phyloP scores from a whole-genome alignment of 92 coral and sea anemone species.

The Paragorgia papillata region DNA sequence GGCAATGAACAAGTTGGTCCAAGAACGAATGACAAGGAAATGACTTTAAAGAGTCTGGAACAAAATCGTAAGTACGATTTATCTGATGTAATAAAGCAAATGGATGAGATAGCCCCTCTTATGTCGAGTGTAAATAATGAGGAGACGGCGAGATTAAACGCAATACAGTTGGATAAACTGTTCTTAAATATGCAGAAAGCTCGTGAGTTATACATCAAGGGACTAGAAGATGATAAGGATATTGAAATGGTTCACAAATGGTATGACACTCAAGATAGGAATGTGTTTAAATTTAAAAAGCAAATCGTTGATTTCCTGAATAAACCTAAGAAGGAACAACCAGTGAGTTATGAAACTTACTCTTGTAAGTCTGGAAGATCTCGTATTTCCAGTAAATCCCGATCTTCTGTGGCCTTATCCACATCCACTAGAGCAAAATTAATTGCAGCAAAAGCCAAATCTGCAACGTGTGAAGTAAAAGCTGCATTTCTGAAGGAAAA shows the following conservation, averaged over 20 bases:
- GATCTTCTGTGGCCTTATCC: slow-evolving; percentile 34
- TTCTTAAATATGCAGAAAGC: not conserved
- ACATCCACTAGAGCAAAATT: slow-evolving; percentile 47
- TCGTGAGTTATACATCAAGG: not conserved
- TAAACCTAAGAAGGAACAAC: slow-evolving; percentile 26
- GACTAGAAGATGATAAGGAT: slow-evolving; percentile 18
- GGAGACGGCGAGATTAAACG: not conserved
- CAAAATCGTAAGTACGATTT: slow-evolving; percentile 35
- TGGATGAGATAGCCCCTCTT: not conserved
- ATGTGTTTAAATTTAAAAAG: slow-evolving; percentile 41
- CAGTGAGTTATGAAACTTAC: slow-evolving; percentile 13
- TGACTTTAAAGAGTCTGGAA: not conserved
- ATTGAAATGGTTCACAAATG: slow-evolving; percentile 40
- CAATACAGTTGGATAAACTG: not conserved
- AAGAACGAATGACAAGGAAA: not conserved
- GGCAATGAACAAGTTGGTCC: not conserved
- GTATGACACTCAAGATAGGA: slow-evolving; percentile 46
- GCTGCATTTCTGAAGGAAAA: slow-evolving; percentile 54
- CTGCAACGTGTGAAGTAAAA: slow-evolving; percentile 49
- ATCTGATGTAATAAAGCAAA: slow-evolving; percentile 19
- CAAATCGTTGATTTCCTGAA: slow-evolving; percentile 40
- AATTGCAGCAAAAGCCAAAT: slow-evolving; percentile 54
- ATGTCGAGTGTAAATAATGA: not conserved
- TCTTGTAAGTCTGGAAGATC: slow-evolving; percentile 29
- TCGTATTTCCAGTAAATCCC: slow-evolving; percentile 32